Evolutionary conservation across 2,113 vertebrate genomes (phyloP), one percentile per base, ranked within the genome.

Genomic region (Strix aluco): DNA sequence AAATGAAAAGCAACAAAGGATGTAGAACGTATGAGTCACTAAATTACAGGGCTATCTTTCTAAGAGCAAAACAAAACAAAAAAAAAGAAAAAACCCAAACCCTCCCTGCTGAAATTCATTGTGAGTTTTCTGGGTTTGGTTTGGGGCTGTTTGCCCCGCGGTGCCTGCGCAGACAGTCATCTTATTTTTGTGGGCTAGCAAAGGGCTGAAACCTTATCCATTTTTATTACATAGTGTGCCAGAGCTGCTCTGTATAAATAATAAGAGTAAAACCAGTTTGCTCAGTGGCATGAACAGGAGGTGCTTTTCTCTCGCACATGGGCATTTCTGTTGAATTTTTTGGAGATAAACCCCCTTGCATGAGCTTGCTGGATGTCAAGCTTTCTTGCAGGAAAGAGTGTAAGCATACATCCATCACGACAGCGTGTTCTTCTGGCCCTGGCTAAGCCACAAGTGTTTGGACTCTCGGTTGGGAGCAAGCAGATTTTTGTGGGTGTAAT

Each of bases 1-100:
- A 98, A 98, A 98, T 73, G 97, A 98, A 98, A 98, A 98, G 98
- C 97, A 98, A 98, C 97, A 97, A 96, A 97, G 90, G 95, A 92
- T 97, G 95, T 91, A 96, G 97, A 97, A 96, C 22, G 95, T 79
- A 79, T 98, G 98, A 98, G 94, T 98, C 98, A 98, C 96, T 96
- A 96, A 98, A 98, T 96, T 97, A 97, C 97, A 92, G 97, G 81
- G 96, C 95, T 98, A 87, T 94, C 94, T 97, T 96, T 94, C 86
- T 40, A 95, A 96, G 94, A 92, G 89, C 93, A 94, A 91, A 96
- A 94, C 91, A 96, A 94, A 95, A 20, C 92, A 79, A 92, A 88
- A 81, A 67, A 57, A 16, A 87, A 94, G 81, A 80, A 20, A 67
- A 95, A 79, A 77, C 55, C 54, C 88, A 78, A 36, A 9, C 29